Evolutionary conservation across 2,113 vertebrate species (phyloP), one percentile per base, ranked within the genome.

Genomic region (Triplophysa siluroides): DNA sequence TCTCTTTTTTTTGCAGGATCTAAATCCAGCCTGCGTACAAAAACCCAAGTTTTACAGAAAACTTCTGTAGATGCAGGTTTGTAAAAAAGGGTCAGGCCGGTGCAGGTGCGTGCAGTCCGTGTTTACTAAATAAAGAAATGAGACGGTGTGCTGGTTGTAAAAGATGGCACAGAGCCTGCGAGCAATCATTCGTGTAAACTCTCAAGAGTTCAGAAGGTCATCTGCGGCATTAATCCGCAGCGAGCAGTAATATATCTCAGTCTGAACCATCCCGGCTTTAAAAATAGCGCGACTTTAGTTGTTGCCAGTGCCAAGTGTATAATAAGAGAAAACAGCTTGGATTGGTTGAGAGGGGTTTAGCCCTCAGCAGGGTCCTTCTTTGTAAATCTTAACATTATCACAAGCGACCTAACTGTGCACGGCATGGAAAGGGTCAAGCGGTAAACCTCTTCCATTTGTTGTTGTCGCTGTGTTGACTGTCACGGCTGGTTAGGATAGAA

Each of bases 131-230:
- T 67, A 78, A 67, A 56, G 26, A 26, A 7, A 21, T 43, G 16
- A 14, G 62, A 63, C 41, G 45, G 58, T 29, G 24, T 45, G 65
- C 0, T 24, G 8, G 54, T 18, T 5, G 29, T 54, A 18, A 8
- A 64, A 26, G 47, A 62, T 64, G 69, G 26, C 68, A 16, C 56
- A 62, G 50, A 64, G 54, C 63, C 70, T 82, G 66, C 66, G 73
- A 29, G 29, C 72, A 63, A 14, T 66, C 10, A 38, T 26, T 65
- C 23, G 14, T 50, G 56, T 45, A 69, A 56, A 72, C 61, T 71
- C 56, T 52, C 3, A 2, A 4, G 1, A 60, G 82, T 81, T 73
- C 82, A 78, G 29, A 83, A 80, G 81, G 81, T 13, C 78, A 83
- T 24, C 73, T 14, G 73, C 33, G 56, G 56, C 23, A 52, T 78